These are phyloP conservation scores for Pachyseris speciosa DNA, from an alignment of 64 coral and sea anemone species.

Conservation along the genomic window DNA sequence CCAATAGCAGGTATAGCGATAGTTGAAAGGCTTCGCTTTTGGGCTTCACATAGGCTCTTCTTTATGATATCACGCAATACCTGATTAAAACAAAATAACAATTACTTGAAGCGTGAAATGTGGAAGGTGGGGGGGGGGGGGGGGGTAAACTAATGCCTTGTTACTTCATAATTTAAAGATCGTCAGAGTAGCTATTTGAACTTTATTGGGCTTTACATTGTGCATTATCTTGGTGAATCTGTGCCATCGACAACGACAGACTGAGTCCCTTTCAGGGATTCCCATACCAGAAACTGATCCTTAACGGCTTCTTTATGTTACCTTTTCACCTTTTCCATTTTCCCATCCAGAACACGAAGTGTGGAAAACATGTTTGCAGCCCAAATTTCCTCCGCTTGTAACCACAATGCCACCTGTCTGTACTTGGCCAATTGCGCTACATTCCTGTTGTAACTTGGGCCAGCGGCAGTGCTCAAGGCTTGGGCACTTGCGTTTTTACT, in stretches of 20 bases:
- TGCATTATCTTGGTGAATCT: too few relatives aligned
- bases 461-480: constrained; percentile 45
- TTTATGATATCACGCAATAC: constrained; percentile 27
- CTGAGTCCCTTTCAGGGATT: too few relatives aligned
- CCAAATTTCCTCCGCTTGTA: constrained; percentile 29
- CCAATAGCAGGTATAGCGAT: constrained; percentile 62
- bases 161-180: too few relatives aligned
- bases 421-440: constrained; percentile 24
- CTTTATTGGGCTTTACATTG: too few relatives aligned
- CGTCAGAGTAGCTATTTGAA: too few relatives aligned
- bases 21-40: background rate
- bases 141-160: background rate
- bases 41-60: constrained; percentile 43
- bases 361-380: constrained; percentile 42
- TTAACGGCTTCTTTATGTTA: background rate
- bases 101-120: too few relatives aligned
- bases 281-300: too few relatives aligned
- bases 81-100: background rate
- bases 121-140: too few relatives aligned
- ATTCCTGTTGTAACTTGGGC: constrained; percentile 42
- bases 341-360: constrained; percentile 9
- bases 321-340: constrained; percentile 24
- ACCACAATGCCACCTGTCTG: background rate
- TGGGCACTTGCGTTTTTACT: constrained; percentile 21
- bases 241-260: too few relatives aligned